Evolutionary conservation across 2,113 vertebrate genomes (phyloP), one percentile per base, ranked within the genome.

Genomic region (Glareola pratincola): DNA sequence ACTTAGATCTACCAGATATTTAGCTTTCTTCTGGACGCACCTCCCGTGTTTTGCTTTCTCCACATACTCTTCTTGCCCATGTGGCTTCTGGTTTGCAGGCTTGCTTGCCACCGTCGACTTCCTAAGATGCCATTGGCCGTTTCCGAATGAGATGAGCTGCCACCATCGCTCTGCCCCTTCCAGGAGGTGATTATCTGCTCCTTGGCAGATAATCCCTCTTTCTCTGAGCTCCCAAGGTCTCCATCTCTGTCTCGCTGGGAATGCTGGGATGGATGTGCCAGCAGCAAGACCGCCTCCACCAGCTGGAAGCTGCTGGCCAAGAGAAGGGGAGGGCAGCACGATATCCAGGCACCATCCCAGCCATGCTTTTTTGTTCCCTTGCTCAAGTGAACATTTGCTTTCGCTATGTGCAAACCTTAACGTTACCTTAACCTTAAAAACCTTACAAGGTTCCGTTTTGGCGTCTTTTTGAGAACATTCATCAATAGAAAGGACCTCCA

Each of bases 11-110:
- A 2, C 6, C 23, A 45, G 63, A 12, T 32, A 3, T 3, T 79
- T 8, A 2, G 18, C 57, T 75, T 72, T 59, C 19, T 87, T 56
- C 34, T 64, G 43, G 56, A 17, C 30, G 16, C 5, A 0, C 8
- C 22, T 69, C 57, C 10, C 27, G 1, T 7, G 12, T 27, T 89
- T 48, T 62, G 26, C 45, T 74, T 78, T 93, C 12, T 84, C 43
- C 29, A 17, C 2, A 0, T 47, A 16, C 26, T 34, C 0, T 29
- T 73, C 50, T 54, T 72, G 34, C 43, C 43, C 10, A 0, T 1
- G 11, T 37, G 50, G 32, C 27, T 91, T 66, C 67, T 50, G 51
- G 14, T 66, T 84, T 71, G 81, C 69, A 56, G 73, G 14, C 12
- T 43, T 67, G 63, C 37, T 47, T 71, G 63, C 32, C 67, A 30